These are phyloP conservation scores for Brachionus sp. DNA, from an alignment of 1,140 invertebrate genomes.

Conservation along the genomic window DNA sequence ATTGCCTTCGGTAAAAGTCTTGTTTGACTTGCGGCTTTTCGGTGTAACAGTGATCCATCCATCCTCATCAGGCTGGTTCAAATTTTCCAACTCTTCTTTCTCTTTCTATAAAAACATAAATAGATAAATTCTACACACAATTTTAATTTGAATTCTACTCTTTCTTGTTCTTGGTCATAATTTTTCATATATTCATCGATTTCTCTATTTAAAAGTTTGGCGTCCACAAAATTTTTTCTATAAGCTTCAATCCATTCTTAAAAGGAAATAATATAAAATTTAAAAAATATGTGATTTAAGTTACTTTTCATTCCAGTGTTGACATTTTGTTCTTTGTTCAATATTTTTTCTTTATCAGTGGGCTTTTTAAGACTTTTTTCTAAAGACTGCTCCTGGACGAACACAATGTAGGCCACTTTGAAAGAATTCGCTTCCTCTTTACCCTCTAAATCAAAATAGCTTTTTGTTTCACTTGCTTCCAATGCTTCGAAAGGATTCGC, in stretches of 20 bases:
- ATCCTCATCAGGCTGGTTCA: constrained; percentile 32
- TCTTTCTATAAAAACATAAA: background rate
- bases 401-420: constrained; percentile 21
- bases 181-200: constrained; percentile 32
- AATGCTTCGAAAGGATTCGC: background rate
- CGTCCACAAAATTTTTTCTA: constrained; percentile 29
- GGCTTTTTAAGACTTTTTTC: constrained; percentile 14
- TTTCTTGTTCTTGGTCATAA: constrained; percentile 17
- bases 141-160: background rate
- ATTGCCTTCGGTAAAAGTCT: constrained; percentile 15
- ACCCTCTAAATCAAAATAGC: constrained; percentile 12
- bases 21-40: constrained; percentile 26
- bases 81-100: constrained; percentile 12
- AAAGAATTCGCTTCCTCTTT: background rate
- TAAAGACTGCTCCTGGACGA: background rate
- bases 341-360: background rate
- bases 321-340: background rate
- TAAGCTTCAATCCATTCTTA: constrained; percentile 43
- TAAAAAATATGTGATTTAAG: background rate
- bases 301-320: constrained; percentile 39
- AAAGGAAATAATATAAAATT: background rate
- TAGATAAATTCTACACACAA: background rate
- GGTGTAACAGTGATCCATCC: constrained; percentile 35
- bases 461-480: background rate
- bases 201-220: constrained; percentile 26